A percentile compares a stretch with the other conserved stretches of the same genome.
These are phyloP conservation scores for Drosophila histrio DNA, from an alignment of 2,888 invertebrate species.

Conservation along the genomic window DNA sequence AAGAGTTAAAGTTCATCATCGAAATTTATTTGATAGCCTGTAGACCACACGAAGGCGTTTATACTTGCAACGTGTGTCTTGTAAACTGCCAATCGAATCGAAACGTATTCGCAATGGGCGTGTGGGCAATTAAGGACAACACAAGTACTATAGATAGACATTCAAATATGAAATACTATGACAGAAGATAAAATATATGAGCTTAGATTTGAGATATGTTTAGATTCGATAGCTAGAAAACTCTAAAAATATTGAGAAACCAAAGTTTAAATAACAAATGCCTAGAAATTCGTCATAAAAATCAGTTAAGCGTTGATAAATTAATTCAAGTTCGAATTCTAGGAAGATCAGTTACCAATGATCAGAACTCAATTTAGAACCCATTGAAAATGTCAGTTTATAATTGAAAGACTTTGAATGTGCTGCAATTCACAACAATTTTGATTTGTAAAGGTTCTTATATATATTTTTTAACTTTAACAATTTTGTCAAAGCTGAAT, in stretches of 20 bases:
- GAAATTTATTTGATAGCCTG: conserved; percentile 61
- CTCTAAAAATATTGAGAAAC: neutral
- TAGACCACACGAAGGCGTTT: conserved; percentile 41
- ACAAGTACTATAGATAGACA: conserved; percentile 10
- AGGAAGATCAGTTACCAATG: too few relatives aligned
- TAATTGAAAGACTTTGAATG: too few relatives aligned
- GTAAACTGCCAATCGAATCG: conserved; percentile 32
- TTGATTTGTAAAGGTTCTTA: too few relatives aligned
- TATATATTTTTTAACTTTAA: too few relatives aligned
- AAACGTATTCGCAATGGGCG: conserved; percentile 44
- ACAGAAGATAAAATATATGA: too few relatives aligned
- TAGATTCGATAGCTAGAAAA: neutral
- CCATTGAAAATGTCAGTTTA: too few relatives aligned
- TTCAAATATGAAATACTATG: conserved; percentile 2
- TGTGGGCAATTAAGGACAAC: conserved; percentile 42
- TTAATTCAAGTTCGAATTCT: too few relatives aligned
- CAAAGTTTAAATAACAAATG: neutral
- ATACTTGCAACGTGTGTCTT: conserved; percentile 25
- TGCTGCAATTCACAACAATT: too few relatives aligned
- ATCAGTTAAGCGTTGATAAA: neutral
- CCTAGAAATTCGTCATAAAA: neutral
- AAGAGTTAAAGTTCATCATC: conserved; percentile 70
- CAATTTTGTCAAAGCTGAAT: too few relatives aligned
- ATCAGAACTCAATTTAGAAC: too few relatives aligned
- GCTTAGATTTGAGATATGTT: neutral